Conservation (phyloP, 2,113 vertebrate genomes). For the Grus americana region DNA sequence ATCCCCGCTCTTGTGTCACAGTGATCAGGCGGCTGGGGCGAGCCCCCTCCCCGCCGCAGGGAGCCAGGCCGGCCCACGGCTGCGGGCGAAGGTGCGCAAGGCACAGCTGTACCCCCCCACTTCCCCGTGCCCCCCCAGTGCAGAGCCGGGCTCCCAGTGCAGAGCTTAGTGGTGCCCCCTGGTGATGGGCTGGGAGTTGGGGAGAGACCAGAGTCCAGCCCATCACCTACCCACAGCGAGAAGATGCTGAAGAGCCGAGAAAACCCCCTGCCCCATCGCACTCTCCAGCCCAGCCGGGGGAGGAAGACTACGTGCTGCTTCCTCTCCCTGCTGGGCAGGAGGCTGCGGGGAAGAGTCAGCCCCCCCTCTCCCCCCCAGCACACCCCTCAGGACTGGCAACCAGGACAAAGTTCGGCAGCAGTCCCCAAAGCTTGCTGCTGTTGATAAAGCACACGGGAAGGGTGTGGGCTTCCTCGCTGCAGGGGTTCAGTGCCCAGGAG, state of each 20-base stretch:
- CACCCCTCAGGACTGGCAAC: not conserved
- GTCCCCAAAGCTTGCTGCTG: not conserved
- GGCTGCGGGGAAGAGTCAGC: not conserved
- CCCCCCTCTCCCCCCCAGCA: not conserved
- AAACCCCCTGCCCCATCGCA: not conserved
- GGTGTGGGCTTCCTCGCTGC: rapidly evolving
- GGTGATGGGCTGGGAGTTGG: not conserved
- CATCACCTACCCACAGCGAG: rapidly evolving
- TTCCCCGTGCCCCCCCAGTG: rapidly evolving
- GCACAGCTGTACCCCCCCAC: not conserved
- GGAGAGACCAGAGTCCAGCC: not conserved
- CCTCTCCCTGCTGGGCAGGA: not conserved
- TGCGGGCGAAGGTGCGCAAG: not conserved
- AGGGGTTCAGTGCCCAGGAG: not conserved
- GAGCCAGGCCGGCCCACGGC: not conserved
- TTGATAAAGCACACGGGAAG: not conserved
- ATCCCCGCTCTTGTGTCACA: constrained; percentile 43
- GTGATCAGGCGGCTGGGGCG: not conserved
- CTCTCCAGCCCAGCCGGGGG: not conserved
- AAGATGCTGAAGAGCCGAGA: not conserved
- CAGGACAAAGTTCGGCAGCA: rapidly evolving
- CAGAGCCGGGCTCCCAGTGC: not conserved
- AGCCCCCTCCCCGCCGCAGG: not conserved
- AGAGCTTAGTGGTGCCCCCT: not conserved
- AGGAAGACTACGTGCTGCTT: not conserved